Conservation (phyloP, 2,113 vertebrate genomes). For the Strix aluco region DNA sequence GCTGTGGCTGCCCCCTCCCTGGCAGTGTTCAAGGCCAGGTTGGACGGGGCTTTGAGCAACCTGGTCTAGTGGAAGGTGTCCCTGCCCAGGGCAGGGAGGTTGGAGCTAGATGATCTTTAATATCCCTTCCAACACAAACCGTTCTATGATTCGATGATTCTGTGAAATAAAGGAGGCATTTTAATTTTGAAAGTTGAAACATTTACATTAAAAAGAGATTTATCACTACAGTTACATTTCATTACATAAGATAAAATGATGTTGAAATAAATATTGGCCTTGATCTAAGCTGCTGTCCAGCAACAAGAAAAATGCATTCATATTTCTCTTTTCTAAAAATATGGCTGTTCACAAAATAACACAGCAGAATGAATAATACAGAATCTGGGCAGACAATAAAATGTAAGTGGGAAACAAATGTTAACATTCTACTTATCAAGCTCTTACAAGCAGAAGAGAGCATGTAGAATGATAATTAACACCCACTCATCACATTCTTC, state of each 20-base stretch:
- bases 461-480: constrained; percentile 41
- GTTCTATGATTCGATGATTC: no score
- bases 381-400: constrained; percentile 3
- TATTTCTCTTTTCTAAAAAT: not conserved
- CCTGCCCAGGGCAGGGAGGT: no score
- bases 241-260: not conserved
- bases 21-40: no score
- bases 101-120: no score
- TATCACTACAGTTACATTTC: not conserved
- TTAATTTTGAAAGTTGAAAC: not conserved
- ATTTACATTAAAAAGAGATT: not conserved
- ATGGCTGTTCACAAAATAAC: not conserved
- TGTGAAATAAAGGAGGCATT: not conserved
- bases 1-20: no score
- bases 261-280: not conserved
- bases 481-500: constrained; percentile 36
- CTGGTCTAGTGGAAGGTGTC: no score
- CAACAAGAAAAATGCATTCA: not conserved
- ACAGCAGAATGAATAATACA: not conserved
- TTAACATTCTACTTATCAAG: constrained; percentile 48
- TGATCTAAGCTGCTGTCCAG: not conserved
- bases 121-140: no score
- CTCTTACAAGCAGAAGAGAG: constrained; percentile 27
- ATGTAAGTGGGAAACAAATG: constrained; percentile 15
- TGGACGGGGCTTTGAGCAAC: no score